Percentiles rank a stretch among this genome's conserved stretches.
phyloP scores from a whole-genome alignment of 1,140 invertebrate species.

The Gonioctena quinquepunctata region DNA sequence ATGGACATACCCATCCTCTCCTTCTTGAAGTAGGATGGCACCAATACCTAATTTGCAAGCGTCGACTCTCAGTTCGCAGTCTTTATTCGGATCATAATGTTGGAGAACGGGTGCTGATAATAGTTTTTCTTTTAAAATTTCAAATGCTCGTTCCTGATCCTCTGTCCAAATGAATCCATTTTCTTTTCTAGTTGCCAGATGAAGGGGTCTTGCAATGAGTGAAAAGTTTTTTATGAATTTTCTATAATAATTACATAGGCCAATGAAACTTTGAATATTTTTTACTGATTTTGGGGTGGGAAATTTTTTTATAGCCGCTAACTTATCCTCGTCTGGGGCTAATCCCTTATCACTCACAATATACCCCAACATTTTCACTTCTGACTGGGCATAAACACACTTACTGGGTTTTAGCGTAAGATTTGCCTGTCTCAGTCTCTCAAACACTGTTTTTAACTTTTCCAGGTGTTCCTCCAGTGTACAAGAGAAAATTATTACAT shows the following conservation, averaged over 20 bases:
- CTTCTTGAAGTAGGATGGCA: conserved; percentile 18
- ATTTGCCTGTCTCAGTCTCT: not conserved
- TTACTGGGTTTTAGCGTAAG: not conserved
- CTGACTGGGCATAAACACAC: not conserved
- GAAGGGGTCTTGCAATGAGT: not conserved
- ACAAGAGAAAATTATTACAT: conserved; percentile 6
- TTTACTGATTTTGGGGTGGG: conserved; percentile 10
- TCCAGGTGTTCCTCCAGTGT: not conserved
- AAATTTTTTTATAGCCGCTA: conserved; percentile 16
- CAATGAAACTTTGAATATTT: conserved; percentile 17
- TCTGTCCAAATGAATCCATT: no score
- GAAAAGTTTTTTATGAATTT: conserved; percentile 22
- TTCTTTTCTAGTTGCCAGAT: conserved; percentile 3
- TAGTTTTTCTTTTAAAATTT: not conserved
- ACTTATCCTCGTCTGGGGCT: conserved; percentile 18
- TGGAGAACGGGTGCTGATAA: conserved; percentile 47
- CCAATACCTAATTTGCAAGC: conserved; percentile 39
- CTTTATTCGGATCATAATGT: no score
- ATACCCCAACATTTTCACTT: conserved; percentile 22
- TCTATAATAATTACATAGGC: conserved; percentile 23
- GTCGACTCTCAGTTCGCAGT: conserved; percentile 51
- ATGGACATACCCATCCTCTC: not conserved
- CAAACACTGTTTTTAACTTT: not conserved
- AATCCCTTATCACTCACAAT: conserved; percentile 6
- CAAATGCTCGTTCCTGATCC: not conserved